Evolutionary conservation across 2,888 invertebrate genomes (phyloP).

Genomic region (Spilarctia lutea): DNA sequence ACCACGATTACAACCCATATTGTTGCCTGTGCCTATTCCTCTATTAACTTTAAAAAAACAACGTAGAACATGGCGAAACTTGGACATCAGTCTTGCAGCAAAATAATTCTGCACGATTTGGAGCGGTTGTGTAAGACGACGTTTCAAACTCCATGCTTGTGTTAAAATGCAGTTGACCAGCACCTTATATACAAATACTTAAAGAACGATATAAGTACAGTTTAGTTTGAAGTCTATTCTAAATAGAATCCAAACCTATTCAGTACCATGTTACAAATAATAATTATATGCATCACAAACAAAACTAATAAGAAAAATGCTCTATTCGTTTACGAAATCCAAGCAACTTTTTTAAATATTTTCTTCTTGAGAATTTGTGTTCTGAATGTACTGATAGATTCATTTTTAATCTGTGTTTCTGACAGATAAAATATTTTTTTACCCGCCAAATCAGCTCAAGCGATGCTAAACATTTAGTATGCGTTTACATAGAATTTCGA

Average conservation of each 20-base stretch:
- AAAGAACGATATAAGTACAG: background rate
- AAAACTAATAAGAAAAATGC: background rate
- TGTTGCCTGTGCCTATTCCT: background rate
- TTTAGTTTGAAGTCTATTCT: background rate
- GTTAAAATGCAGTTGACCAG: background rate
- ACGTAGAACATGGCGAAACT: background rate
- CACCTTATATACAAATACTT: background rate
- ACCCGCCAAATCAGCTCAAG: too few relatives aligned
- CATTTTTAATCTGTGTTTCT: too few relatives aligned
- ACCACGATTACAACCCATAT: background rate
- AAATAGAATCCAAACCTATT: background rate
- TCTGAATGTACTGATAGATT: too few relatives aligned
- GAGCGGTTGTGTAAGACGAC: background rate
- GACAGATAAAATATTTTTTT: too few relatives aligned
- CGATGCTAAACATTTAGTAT: too few relatives aligned
- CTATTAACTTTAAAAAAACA: background rate
- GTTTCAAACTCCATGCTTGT: background rate
- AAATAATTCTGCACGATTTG: background rate
- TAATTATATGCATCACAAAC: background rate
- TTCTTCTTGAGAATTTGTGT: too few relatives aligned
- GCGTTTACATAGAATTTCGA: too few relatives aligned
- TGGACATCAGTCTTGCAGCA: background rate
- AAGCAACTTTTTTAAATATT: background rate
- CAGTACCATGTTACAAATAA: background rate
- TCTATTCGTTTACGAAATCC: too few relatives aligned